Percentiles rank a stretch among this genome's conserved stretches.
Evolutionary conservation across 2,113 vertebrate species (phyloP).

Genomic region (Pelobates fuscus): DNA sequence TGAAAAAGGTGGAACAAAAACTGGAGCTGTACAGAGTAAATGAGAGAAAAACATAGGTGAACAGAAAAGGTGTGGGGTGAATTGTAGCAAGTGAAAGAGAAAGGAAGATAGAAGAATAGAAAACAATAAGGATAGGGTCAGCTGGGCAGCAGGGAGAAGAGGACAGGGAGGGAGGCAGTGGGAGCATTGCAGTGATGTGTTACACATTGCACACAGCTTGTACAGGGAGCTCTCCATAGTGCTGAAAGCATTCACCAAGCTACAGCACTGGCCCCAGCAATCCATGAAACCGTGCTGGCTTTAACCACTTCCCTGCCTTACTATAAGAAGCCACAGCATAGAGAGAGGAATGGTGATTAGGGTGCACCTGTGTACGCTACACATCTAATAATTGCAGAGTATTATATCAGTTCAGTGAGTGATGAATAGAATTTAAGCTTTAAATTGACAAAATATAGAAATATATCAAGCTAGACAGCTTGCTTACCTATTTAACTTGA

Average conservation of each 20-base stretch:
- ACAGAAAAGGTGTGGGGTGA: neutral
- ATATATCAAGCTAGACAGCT: too few relatives aligned
- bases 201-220: constrained; percentile 1
- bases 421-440: too few relatives aligned
- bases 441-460: too few relatives aligned
- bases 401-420: too few relatives aligned
- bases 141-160: neutral
- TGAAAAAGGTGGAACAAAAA: neutral
- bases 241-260: constrained; percentile 19
- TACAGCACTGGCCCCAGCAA: neutral
- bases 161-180: neutral
- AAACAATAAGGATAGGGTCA: neutral
- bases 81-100: too few relatives aligned
- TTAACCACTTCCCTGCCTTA: too few relatives aligned
- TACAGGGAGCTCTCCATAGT: constrained; percentile 29
- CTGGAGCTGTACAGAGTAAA: neutral
- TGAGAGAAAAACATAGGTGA: neutral
- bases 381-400: too few relatives aligned
- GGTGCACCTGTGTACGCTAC: too few relatives aligned
- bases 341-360: too few relatives aligned
- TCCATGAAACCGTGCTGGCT: too few relatives aligned
- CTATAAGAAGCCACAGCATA: too few relatives aligned
- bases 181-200: constrained; percentile 22
- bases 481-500: too few relatives aligned
- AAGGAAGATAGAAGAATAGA: neutral